Evolutionary conservation across 2,797 vertebrate genomes (phyloP).

Genomic region (Cossypha dichroa): DNA sequence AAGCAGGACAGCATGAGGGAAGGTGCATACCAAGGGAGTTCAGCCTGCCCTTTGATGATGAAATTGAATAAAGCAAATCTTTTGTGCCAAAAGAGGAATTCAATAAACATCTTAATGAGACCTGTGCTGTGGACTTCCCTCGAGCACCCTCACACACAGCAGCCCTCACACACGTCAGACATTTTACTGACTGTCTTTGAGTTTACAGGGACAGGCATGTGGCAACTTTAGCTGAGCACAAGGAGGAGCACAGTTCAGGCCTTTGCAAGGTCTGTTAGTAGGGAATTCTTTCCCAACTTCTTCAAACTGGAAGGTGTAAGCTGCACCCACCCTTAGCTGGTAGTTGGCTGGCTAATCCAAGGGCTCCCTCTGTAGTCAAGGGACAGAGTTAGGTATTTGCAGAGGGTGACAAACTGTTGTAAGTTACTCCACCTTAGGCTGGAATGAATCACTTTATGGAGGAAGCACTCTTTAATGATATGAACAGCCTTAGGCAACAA

Average conservation of each 20-base stretch:
- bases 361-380: not conserved
- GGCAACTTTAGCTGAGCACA: not conserved
- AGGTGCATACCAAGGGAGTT: not conserved
- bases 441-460: not conserved
- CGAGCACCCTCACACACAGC: not conserved
- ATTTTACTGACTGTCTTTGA: not conserved
- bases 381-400: not conserved
- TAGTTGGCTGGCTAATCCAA: not conserved
- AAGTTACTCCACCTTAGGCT: not conserved
- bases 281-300: not conserved
- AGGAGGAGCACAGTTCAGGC: not conserved
- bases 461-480: not conserved
- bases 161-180: not conserved
- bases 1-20: not conserved
- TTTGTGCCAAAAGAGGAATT: not conserved
- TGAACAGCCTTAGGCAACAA: not conserved
- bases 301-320: not conserved
- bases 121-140: not conserved
- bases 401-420: not conserved
- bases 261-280: not conserved
- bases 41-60: not conserved
- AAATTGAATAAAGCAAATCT: not conserved
- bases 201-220: not conserved
- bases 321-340: not conserved
- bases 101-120: not conserved